A percentile compares a stretch with the other conserved stretches of the same genome.
phyloP scores from a whole-genome alignment of 2,797 vertebrate genomes.

The Lutjanus campechanus region DNA sequence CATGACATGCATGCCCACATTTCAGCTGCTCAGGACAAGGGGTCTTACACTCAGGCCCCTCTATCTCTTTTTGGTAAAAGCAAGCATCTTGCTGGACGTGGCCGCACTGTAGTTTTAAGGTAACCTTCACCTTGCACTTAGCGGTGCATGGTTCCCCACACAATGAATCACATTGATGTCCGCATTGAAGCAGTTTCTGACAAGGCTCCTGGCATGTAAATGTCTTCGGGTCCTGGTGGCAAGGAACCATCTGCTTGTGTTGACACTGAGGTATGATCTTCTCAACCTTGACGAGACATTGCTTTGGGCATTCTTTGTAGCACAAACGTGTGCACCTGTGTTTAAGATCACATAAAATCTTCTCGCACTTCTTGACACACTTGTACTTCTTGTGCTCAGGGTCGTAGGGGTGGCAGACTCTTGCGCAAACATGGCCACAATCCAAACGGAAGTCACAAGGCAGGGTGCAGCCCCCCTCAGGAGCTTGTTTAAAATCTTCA shows the following conservation, averaged over 20 bases:
- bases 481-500: slow-evolving; percentile 89
- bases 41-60: slow-evolving; percentile 73
- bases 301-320: slow-evolving; percentile 80
- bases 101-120: slow-evolving; percentile 86
- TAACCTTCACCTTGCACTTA: slow-evolving; percentile 80
- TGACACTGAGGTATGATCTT: slow-evolving; percentile 88
- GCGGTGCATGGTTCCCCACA: slow-evolving; percentile 87
- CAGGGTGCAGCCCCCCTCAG: slow-evolving; percentile 92
- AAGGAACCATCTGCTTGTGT: slow-evolving; percentile 92
- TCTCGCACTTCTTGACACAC: slow-evolving; percentile 90
- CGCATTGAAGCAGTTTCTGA: slow-evolving; percentile 84
- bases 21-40: slow-evolving; percentile 83
- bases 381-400: slow-evolving; percentile 86
- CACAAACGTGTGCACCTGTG: slow-evolving; percentile 88
- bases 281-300: slow-evolving; percentile 86
- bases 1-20: slow-evolving; percentile 89
- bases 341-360: slow-evolving; percentile 86
- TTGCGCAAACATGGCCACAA: slow-evolving; percentile 93
- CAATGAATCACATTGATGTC: slow-evolving; percentile 84
- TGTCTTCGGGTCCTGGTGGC: slow-evolving; percentile 78
- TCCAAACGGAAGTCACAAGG: slow-evolving; percentile 91
- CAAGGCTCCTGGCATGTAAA: slow-evolving; percentile 89
- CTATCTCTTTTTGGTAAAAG: slow-evolving; percentile 40
- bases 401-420: slow-evolving; percentile 94
- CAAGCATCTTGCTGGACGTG: slow-evolving; percentile 87